These are phyloP conservation scores for Tachycineta bicolor DNA, from an alignment of 2,113 vertebrate genomes.

Conservation along the genomic window DNA sequence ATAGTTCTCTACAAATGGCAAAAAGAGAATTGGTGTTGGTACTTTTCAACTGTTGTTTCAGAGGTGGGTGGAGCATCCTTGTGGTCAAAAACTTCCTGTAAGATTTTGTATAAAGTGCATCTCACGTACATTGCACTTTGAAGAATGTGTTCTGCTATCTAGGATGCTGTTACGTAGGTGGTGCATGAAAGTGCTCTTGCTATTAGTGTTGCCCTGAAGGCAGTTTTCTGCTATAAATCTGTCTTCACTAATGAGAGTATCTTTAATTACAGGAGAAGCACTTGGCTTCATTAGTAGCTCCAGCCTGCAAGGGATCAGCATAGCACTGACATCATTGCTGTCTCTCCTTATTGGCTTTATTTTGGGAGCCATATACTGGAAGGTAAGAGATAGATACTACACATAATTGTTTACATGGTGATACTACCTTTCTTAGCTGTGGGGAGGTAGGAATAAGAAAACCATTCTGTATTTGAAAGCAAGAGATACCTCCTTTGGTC, in stretches of 20 bases:
- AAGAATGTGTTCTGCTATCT: constrained; percentile 1
- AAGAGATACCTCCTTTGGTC: neutral
- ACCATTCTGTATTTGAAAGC: neutral
- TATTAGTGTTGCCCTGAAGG: constrained; percentile 12
- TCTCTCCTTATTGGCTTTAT: constrained; percentile 78
- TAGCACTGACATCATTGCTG: constrained; percentile 73
- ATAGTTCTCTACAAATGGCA: neutral
- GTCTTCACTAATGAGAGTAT: constrained; percentile 32
- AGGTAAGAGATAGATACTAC: constrained; percentile 66
- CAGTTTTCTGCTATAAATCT: constrained; percentile 23
- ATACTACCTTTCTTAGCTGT: neutral
- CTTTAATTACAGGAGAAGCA: constrained; percentile 72
- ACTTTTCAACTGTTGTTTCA: neutral
- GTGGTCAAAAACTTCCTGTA: neutral
- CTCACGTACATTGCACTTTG: neutral
- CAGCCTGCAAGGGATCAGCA: constrained; percentile 74
- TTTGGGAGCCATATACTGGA: constrained; percentile 82
- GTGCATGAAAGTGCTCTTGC: neutral
- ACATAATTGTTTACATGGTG: neutral
- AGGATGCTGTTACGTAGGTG: neutral
- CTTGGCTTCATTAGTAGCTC: constrained; percentile 52
- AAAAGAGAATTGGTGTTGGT: neutral
- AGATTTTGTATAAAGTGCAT: neutral
- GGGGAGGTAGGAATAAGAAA: neutral
- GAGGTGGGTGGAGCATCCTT: neutral